Base-by-base conservation (phyloP, 2,797 vertebrate genomes). In the Enteromius mattozi region DNA sequence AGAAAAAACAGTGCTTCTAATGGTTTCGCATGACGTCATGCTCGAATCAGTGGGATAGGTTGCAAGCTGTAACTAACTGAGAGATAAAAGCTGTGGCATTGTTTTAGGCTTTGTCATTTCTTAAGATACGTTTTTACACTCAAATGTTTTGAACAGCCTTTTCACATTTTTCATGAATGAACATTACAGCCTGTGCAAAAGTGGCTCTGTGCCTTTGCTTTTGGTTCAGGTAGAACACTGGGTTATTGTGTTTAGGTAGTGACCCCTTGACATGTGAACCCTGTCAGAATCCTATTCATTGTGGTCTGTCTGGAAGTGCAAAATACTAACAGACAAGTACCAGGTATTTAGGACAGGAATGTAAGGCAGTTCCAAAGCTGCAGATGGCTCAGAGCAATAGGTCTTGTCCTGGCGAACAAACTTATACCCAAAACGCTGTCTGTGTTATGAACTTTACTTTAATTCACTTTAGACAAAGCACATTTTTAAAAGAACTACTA, bases 401-500 rank as follows among this genome's bases (percentile, higher is more conserved):
- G 51, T 71, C n/a, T 81, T 59, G 51, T 16, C 13, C 24, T 51
- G 21, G 13, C 30, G 7, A 82, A 82, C 56, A 63, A 72, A 59
- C 40, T 33, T 14, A 56, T 66, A 30, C 37, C 40, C 65, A 9
- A 40, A 54, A 19, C 4, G 19, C 37, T 35, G 35, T 24, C 19
- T 66, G 42, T 19, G 21, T 51, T 42, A 61, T 59, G 45, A 37
- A 66, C 13, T 47, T 24, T 33, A 19, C 1, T 6, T 17, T 47
- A 47, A 33, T 27, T 89, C 83, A n/a, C 86, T 89, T 40, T 90
- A 85, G 84, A 89, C 88, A 76, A 80, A 66, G 71, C 69, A 85
- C 59, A 85, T 88, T 89, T 86, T 89, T 92, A 90, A 84, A 94
- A 93, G 78, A 85, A 63, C 89, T 91, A 92, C 92, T 90, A 92